Evolutionary conservation across 35 echinoderm and acorn worm genomes (phyloP), one percentile per base, ranked within the genome.

Genomic region (Acanthaster planci): DNA sequence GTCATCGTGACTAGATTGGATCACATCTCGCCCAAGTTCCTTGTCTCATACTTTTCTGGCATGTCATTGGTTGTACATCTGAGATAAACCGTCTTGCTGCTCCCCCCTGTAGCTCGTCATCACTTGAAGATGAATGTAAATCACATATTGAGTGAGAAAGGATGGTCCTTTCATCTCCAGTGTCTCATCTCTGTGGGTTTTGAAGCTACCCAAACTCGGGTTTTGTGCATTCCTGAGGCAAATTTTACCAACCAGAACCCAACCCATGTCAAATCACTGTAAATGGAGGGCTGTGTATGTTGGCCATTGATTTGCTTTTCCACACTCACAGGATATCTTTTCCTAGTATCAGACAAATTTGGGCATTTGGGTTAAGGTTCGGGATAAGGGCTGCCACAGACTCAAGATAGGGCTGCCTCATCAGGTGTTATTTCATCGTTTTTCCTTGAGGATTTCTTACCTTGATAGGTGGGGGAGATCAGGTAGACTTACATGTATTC

Each of bases 231-330:
- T 77, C 14, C 39, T 58, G 8, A 89, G 29, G 32, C 80, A 76
- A 16, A 47, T 38, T 54, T 90, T 67, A 16, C 81, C 64, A 42
- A 84, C 60, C 6, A 90, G 38, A 7, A 84, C 67, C 81, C 80
- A 84, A 0, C 67, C 81, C 21, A 84, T 32, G 67, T 77, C 39
- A 7, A 84, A 51, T 19, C 64, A 64, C 23, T 90, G 80, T 17
- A 80, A 79, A 17, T 51, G 84, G 15, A 80, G 88, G 8, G 88
- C 53, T 27, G 80, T 84, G 17, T 16, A 80, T n/a, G n/a, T n/a
- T n/a, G 80, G 21, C 80, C 80, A 77, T 84, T 90, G 14, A 84
- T 90, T 21, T 84, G 67, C 30, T 90, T 50, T 40, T 80, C 15
- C 8, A 90, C 88, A 84, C 31, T 35, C 47, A 8, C 0, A 77